phyloP scores from a whole-genome alignment of 2,888 invertebrate species.

The Meliscaeva auricollis region DNA sequence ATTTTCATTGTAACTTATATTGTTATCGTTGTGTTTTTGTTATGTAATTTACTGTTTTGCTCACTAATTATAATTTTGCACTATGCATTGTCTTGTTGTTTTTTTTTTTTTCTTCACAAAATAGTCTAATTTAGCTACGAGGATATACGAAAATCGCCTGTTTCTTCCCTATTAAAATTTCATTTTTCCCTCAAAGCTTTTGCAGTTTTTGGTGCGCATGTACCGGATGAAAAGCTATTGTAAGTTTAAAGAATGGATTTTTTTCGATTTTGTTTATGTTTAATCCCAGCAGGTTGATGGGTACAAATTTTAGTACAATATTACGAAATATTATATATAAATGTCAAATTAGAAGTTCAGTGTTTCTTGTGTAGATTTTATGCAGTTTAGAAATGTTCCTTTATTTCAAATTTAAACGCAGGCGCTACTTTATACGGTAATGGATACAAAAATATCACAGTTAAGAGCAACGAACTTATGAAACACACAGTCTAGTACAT shows the following conservation, averaged over 20 bases:
- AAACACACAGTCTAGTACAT: too few relatives aligned
- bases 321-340: neutral
- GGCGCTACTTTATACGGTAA: too few relatives aligned
- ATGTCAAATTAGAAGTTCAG: neutral
- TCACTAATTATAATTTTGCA: constrained; percentile 69
- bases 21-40: constrained; percentile 50
- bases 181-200: constrained; percentile 54
- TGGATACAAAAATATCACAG: too few relatives aligned
- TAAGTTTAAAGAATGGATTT: constrained; percentile 27
- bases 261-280: constrained; percentile 18
- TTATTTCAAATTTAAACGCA: neutral
- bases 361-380: neutral
- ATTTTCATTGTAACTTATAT: constrained; percentile 58
- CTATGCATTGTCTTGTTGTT: constrained; percentile 62
- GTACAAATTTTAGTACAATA: constrained; percentile 10
- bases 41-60: constrained; percentile 50
- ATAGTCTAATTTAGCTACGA: constrained; percentile 59
- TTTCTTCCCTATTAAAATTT: constrained; percentile 39
- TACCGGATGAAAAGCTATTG: constrained; percentile 31
- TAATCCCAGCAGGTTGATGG: neutral
- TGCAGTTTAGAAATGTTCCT: too few relatives aligned
- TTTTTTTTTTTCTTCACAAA: constrained; percentile 57
- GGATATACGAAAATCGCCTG: constrained; percentile 70
- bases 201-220: constrained; percentile 39
- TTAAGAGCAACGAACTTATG: too few relatives aligned